phyloP scores from a whole-genome alignment of 2,113 vertebrate species.

The Spermophilus dauricus region DNA sequence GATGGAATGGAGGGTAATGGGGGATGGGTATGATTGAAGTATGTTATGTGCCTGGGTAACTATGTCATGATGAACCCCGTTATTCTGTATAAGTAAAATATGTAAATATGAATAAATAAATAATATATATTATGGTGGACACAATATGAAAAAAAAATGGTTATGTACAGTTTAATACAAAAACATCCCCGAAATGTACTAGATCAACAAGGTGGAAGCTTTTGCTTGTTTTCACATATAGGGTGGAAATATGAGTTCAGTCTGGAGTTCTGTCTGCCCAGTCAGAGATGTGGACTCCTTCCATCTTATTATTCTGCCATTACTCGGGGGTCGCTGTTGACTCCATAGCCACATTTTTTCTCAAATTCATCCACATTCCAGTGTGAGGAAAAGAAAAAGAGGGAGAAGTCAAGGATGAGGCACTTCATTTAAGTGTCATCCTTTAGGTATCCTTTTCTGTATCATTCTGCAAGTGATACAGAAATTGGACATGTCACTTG shows the following conservation, averaged over 20 bases:
- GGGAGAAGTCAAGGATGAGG: not conserved
- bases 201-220: not conserved
- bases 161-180: not conserved
- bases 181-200: not conserved
- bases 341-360: not conserved
- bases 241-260: not conserved
- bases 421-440: not conserved
- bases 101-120: not conserved
- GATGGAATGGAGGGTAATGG: not conserved
- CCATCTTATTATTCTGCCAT: not conserved
- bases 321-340: not conserved
- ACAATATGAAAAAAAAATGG: not conserved
- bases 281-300: not conserved
- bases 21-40: not conserved
- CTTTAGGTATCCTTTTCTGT: too few relatives aligned
- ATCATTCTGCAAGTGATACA: not conserved
- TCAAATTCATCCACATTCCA: not conserved
- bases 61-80: not conserved
- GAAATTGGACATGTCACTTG: slow-evolving; percentile 19
- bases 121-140: too few relatives aligned
- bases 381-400: not conserved
- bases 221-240: not conserved
- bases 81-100: not conserved
- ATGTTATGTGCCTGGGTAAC: not conserved
- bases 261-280: fast-evolving